Evolutionary conservation across 1,140 invertebrate species (phyloP).

Genomic region (Oedothorax gibbosus): DNA sequence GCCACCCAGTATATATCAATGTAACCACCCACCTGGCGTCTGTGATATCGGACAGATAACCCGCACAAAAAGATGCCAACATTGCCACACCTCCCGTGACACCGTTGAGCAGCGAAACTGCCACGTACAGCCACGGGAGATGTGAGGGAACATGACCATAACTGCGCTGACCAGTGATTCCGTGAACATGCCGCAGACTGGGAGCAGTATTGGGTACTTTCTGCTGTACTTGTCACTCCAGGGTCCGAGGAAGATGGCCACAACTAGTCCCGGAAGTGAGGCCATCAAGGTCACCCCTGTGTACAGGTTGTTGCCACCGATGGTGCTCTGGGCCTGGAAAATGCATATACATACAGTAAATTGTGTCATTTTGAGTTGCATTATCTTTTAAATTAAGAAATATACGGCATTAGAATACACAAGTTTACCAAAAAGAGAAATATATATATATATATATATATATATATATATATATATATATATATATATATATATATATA

Average conservation of each 20-base stretch:
- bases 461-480: neutral
- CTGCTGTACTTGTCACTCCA: conserved; percentile 80
- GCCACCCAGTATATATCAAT: no score
- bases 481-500: neutral
- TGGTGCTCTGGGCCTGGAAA: neutral
- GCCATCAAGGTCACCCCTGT: conserved; percentile 63
- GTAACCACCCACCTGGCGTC: conserved; percentile 12
- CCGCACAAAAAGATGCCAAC: neutral
- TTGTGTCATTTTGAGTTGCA: no score
- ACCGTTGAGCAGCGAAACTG: neutral
- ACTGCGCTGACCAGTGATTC: conserved; percentile 66
- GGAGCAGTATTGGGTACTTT: conserved; percentile 85
- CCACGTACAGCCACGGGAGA: conserved; percentile 10
- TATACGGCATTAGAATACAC: no score
- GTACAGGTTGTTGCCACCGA: conserved; percentile 64
- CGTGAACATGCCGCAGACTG: conserved; percentile 83
- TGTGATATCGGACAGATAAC: conserved; percentile 41
- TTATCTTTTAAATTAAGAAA: no score
- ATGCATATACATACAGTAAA: no score
- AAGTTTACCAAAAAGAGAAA: neutral
- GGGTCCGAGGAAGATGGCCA: conserved; percentile 68
- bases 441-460: conserved; percentile 2
- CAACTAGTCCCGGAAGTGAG: conserved; percentile 67
- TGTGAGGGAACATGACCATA: neutral
- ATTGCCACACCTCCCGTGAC: conserved; percentile 38